Evolutionary conservation across 2,888 invertebrate species (phyloP), one percentile per base, ranked within the genome.

Genomic region (Andrena dorsata): DNA sequence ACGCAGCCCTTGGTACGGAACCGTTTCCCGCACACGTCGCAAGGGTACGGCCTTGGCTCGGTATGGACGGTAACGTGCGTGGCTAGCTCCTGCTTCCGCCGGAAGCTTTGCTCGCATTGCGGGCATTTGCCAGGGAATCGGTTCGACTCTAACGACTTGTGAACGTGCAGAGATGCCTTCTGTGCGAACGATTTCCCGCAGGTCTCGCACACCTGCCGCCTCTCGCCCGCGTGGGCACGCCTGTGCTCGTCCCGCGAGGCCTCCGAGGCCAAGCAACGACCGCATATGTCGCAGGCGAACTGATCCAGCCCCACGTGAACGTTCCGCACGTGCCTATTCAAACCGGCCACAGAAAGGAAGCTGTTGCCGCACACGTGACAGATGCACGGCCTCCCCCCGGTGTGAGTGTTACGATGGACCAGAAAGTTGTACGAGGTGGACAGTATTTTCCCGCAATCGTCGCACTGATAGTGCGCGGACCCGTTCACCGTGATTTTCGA

Each of bases 371-470:
- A 94, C 2, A 89, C 69, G 5, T 85, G 81, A 82, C 93, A 93
- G 0, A 80, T 83, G 69, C 89, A 91, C 0, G 91, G 91, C 30
- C 88, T 88, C 49, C 91, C 90, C 5, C 88, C 87, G 0, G 89
- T 89, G 70, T 93, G 93, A n/a, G 86, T 90, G 16, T 87, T 87
- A 1, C 80, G 82, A 73, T 92, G 92, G 16, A 80, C 82, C 16
- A 88, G 35, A 20, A 91, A 89, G 78, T 91, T 96, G 91, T 96
- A 96, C 5, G 95, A 92, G 0, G 96, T 95, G 82, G 95, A 95
- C n/a, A 96, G 91, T 75, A 94, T 94, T 90, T 95, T 95, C 0
- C 95, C 94, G 90, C 96, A 96, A 7, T 94, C 92, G 32, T 91
- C 94, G 89, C 96, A 96, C 70, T 94, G 94, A 90, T 95, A 96